Conservation (phyloP, 2,888 invertebrate species). For the Cephalotes varians region DNA sequence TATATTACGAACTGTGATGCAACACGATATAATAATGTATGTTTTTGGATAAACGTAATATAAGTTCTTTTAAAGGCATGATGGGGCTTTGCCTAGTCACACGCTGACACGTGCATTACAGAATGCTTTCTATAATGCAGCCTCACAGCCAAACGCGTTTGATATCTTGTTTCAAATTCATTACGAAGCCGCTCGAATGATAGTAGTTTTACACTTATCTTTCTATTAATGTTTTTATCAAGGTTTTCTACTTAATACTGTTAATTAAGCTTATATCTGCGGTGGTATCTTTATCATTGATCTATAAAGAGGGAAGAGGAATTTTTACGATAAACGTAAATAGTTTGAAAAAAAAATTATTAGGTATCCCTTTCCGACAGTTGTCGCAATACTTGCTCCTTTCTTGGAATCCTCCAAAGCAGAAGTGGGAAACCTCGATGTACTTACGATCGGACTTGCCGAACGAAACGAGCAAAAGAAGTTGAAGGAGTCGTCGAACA, state of each 20-base stretch:
- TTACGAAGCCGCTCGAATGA: neutral
- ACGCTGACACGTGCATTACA: neutral
- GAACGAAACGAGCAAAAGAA: constrained; percentile 48
- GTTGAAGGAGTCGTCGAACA: constrained; percentile 62
- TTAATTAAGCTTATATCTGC: neutral
- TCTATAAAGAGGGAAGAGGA: neutral
- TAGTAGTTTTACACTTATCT: neutral
- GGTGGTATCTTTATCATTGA: neutral
- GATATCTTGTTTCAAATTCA: neutral
- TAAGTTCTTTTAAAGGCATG: neutral
- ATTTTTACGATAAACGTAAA: neutral
- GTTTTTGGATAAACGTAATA: neutral
- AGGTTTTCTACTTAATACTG: neutral
- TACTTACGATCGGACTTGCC: constrained; percentile 14
- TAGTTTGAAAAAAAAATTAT: neutral
- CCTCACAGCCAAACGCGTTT: neutral
- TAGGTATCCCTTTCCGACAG: neutral
- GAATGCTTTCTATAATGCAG: neutral
- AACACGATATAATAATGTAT: neutral
- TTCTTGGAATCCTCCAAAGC: neutral
- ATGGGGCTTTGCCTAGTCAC: neutral
- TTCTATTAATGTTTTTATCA: neutral
- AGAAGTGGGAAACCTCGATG: neutral
- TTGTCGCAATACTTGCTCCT: neutral
- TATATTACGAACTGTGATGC: neutral